These are phyloP conservation scores for Eupithecia dodoneata DNA, from an alignment of 2,888 invertebrate genomes.

Conservation along the genomic window DNA sequence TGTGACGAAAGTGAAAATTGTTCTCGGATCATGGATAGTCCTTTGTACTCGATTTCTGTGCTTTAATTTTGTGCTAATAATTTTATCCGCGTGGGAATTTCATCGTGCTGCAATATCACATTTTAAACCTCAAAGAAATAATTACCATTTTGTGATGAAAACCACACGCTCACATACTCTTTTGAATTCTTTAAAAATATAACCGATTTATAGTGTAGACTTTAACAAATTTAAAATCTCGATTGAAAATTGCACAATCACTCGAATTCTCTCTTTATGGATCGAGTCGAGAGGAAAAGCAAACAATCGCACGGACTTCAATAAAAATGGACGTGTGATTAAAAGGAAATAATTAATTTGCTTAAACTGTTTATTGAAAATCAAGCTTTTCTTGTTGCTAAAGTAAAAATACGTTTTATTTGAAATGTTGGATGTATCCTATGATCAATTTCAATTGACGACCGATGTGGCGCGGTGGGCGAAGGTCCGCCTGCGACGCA, in stretches of 20 bases:
- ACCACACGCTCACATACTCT: background rate
- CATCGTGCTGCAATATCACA: conserved; percentile 5
- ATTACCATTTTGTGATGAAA: background rate
- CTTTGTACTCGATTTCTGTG: background rate
- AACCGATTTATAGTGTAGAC: conserved; percentile 64
- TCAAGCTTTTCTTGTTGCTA: background rate
- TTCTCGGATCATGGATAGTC: background rate
- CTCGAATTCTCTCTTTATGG: conserved; percentile 58
- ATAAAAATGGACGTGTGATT: conserved; percentile 52
- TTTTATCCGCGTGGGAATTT: conserved; percentile 1
- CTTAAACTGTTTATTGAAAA: background rate
- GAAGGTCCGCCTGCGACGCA: too few species aligned
- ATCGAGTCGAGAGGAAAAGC: conserved; percentile 56
- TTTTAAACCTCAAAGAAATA: conserved; percentile 21
- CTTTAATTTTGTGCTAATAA: background rate
- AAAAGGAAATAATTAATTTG: conserved; percentile 24
- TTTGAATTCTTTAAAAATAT: conserved; percentile 52
- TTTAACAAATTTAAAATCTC: conserved; percentile 68
- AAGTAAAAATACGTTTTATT: background rate
- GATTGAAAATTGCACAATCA: conserved; percentile 69
- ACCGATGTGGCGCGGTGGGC: too few species aligned
- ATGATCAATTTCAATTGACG: too few species aligned
- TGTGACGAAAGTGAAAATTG: too few species aligned
- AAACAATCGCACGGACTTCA: conserved; percentile 58
- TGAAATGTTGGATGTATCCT: background rate